Evolutionary conservation across 1,140 invertebrate genomes (phyloP).

Genomic region (Solen grandis): DNA sequence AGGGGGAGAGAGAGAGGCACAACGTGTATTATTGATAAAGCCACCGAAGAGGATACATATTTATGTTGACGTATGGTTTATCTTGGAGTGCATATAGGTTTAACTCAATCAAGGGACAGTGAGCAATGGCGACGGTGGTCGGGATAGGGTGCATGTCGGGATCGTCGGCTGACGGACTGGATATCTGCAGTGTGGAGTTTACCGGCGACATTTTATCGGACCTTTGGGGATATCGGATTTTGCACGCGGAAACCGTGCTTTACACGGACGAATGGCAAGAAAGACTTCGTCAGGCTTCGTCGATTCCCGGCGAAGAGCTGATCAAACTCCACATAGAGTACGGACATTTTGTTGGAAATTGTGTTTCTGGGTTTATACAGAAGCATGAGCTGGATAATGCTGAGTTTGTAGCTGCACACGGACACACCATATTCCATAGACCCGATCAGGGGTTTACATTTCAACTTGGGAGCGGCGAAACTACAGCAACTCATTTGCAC

Average conservation of each 20-base stretch:
- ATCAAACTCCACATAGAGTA: constrained; percentile 73
- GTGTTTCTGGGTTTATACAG: constrained; percentile 64
- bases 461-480: constrained; percentile 77
- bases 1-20: too few relatives aligned
- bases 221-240: constrained; percentile 73
- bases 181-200: constrained; percentile 75
- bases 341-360: constrained; percentile 69
- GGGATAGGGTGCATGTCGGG: constrained; percentile 78
- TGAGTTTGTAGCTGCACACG: constrained; percentile 73
- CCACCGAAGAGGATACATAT: too few relatives aligned
- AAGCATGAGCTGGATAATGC: constrained; percentile 54
- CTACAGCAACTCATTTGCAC: constrained; percentile 65
- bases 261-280: constrained; percentile 67
- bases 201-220: constrained; percentile 70
- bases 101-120: too few relatives aligned
- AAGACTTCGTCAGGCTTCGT: constrained; percentile 58
- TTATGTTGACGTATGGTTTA: too few relatives aligned
- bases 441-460: constrained; percentile 71
- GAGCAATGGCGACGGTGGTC: constrained; percentile 69
- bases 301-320: constrained; percentile 66
- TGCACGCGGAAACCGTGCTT: constrained; percentile 65
- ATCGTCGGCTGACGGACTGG: constrained; percentile 77
- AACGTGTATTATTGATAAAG: too few relatives aligned
- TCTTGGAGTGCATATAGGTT: too few relatives aligned
- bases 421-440: constrained; percentile 78